Evolutionary conservation across 2,113 vertebrate species (phyloP).

Genomic region (Calidris pugnax): DNA sequence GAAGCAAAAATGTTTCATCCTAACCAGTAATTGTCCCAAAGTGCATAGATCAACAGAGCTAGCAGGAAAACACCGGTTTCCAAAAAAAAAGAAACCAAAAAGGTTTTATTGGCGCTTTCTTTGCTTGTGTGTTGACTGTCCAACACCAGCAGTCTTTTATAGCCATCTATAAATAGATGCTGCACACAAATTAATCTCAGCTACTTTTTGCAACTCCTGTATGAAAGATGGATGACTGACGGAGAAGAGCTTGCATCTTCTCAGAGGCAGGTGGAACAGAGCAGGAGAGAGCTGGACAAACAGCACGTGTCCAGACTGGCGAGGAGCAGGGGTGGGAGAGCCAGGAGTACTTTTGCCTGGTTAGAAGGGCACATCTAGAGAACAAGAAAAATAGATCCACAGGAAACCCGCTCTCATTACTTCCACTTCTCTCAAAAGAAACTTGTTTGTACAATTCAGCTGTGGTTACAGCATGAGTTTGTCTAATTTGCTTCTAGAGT

Average conservation of each 20-base stretch:
- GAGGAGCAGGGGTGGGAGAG: not conserved
- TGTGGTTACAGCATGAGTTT: conserved; percentile 14
- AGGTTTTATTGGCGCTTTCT: not conserved
- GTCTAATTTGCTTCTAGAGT: conserved; percentile 9
- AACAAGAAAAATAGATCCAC: not conserved
- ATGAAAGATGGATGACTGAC: not conserved
- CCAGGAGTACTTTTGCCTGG: not conserved
- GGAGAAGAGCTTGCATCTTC: not conserved
- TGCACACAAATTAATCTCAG: not conserved
- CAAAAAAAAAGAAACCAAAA: too few species aligned
- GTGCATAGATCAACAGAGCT: not conserved
- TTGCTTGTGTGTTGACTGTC: not conserved
- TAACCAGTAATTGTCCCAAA: not conserved
- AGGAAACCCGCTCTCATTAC: not conserved
- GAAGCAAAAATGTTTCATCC: not conserved
- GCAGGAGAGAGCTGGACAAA: not conserved
- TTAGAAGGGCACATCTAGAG: not conserved
- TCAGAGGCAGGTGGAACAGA: not conserved
- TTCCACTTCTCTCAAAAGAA: not conserved
- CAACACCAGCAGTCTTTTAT: not conserved
- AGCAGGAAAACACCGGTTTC: not conserved
- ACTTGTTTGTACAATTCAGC: not conserved
- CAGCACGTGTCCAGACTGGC: not conserved
- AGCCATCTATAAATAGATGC: not conserved
- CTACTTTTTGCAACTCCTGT: not conserved